Evolutionary conservation across 1,140 invertebrate genomes (phyloP), one percentile per base, ranked within the genome.

Genomic region (Mylabris phalerata): DNA sequence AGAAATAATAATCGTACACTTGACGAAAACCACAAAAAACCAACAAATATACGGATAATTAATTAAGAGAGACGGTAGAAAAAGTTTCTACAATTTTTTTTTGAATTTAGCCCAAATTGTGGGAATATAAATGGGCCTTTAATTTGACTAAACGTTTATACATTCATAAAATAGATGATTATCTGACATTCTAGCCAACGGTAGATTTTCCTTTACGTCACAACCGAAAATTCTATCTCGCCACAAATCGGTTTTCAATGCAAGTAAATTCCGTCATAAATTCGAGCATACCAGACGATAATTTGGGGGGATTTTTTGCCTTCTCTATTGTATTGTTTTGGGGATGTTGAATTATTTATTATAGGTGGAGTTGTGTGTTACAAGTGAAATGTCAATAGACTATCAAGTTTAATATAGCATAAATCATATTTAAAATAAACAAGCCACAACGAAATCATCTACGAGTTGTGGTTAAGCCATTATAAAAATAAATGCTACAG

Each of bases 91-190:
- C 19, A 19, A 19, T 19, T 19, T 19, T 19, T 13, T 32, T 32
- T 32, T 7, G 32, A 5, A 32, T 32, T 32, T 57, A 41, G 45
- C 47, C 55, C 38, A 57, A 56, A 51, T 47, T 56, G 59, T 50
- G 64, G 58, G 57, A 62, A 60, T 65, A 65, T 65, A 65, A 65
- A 65, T 65, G 63, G 64, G 55, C 59, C 59, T 65, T 65, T 65
- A 65, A 65, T 65, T 65, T 65, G 64, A 59, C 61, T 62, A 65
- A 65, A 63, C 64, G 64, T 65, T 65, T 65, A 65, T 65, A 56
- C 64, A 65, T 51, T 63, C 64, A 65, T 65, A 65, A 65, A 65
- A 52, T 65, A 65, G 64, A 65, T 65, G 61, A 63, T 65, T 65
- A 65, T 65, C 64, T 65, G 64, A 65, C 64, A 62, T 58, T 51